Percentiles rank a stretch among this genome's conserved stretches.
phyloP scores from a whole-genome alignment of 1,140 invertebrate species.

The Drosophila sulfurigaster region DNA sequence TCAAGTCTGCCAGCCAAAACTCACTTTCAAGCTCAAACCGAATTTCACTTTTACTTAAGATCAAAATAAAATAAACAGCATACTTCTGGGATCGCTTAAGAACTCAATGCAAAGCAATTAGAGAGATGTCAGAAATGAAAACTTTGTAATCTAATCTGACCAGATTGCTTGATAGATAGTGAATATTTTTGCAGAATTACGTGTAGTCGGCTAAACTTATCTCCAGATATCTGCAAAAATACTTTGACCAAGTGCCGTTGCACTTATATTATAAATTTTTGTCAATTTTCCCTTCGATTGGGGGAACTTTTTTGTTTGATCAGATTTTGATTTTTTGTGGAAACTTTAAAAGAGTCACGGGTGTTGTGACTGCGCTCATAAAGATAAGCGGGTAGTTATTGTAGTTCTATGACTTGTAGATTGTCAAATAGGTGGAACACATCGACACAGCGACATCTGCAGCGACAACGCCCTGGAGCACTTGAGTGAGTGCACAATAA shows the following conservation, averaged over 20 bases:
- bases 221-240: not conserved
- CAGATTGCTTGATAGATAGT: not conserved
- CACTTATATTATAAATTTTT: not conserved
- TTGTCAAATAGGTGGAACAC: not conserved
- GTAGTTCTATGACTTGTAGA: conserved; percentile 16
- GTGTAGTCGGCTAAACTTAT: not conserved
- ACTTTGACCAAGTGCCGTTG: not conserved
- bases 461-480: conserved; percentile 23
- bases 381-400: conserved; percentile 34
- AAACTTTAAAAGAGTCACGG: conserved; percentile 24
- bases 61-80: not conserved
- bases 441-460: not conserved
- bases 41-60: not conserved
- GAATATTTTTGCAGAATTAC: not conserved
- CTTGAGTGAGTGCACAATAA: conserved; percentile 14
- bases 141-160: not conserved
- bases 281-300: conserved; percentile 20
- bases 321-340: conserved; percentile 13
- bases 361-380: conserved; percentile 16
- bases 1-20: not conserved
- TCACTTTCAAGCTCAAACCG: not conserved
- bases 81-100: conserved; percentile 3
- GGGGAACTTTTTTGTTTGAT: conserved; percentile 27
- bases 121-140: not conserved
- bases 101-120: not conserved